Evolutionary conservation across 2,113 vertebrate genomes (phyloP).

Genomic region (Sciurus niger): DNA sequence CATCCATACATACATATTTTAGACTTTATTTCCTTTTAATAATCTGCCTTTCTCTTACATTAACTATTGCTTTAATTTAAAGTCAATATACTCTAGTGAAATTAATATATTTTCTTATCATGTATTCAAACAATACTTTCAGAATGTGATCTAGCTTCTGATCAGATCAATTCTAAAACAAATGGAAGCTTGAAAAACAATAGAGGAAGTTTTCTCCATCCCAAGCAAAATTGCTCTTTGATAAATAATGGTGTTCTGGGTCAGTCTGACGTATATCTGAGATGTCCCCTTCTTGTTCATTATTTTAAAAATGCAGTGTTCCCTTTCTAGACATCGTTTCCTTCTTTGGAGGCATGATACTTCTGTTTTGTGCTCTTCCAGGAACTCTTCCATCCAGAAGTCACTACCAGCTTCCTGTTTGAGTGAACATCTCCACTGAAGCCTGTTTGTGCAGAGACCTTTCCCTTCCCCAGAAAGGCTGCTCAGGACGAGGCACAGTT

Average conservation of each 20-base stretch:
- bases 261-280: background rate
- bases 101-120: conserved; percentile 28
- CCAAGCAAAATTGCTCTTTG: background rate
- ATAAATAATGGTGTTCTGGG: background rate
- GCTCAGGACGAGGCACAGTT: background rate
- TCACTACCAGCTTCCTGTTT: background rate
- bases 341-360: background rate
- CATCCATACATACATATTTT: background rate
- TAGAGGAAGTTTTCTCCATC: background rate
- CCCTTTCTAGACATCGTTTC: background rate
- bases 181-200: background rate
- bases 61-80: conserved; percentile 14
- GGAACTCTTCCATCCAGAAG: background rate
- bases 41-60: background rate
- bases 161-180: conserved; percentile 6
- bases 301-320: background rate
- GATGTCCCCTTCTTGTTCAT: background rate
- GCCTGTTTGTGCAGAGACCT: background rate
- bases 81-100: background rate
- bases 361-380: background rate
- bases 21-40: conserved; percentile 9
- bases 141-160: background rate
- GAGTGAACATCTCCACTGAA: background rate
- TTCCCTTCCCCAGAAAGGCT: background rate
- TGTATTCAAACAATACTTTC: background rate